These are phyloP conservation scores for Ophioderma brevispina DNA, from an alignment of 35 echinoderm and acorn worm species.

Conservation along the genomic window DNA sequence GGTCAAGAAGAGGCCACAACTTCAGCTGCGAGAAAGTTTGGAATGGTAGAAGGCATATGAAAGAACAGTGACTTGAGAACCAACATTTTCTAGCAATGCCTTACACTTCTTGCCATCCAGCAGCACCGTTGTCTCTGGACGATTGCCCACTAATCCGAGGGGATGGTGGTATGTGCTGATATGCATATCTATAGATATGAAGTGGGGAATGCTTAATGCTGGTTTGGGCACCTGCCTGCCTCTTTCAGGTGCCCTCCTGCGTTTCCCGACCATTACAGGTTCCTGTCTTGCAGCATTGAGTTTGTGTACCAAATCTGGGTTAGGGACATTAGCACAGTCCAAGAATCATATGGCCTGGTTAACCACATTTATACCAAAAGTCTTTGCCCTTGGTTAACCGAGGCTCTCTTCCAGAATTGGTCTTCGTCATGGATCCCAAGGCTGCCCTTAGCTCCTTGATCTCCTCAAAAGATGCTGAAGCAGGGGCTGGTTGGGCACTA, in stretches of 20 bases:
- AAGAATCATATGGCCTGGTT: conserved; percentile 29
- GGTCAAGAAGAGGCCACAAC: conserved; percentile 26
- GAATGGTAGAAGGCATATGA: background rate
- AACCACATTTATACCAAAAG: conserved; percentile 42
- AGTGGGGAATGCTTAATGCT: background rate
- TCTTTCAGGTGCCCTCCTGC: background rate
- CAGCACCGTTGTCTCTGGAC: background rate
- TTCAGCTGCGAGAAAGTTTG: background rate
- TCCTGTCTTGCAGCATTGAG: conserved; percentile 16
- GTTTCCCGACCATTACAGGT: conserved; percentile 21
- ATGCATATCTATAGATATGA: background rate
- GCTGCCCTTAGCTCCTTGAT: no score
- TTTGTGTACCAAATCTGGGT: conserved; percentile 28
- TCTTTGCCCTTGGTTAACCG: background rate
- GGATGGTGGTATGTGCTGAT: no score
- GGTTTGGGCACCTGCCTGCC: conserved; percentile 12
- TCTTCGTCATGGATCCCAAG: background rate
- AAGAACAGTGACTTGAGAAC: conserved; percentile 61
- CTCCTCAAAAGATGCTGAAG: no score
- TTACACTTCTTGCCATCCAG: conserved; percentile 17
- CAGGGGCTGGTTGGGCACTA: background rate
- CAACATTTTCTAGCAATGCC: conserved; percentile 35
- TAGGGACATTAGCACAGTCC: background rate
- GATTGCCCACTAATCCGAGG: conserved; percentile 54
- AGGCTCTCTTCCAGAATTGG: background rate